Evolutionary conservation across 2,888 invertebrate genomes (phyloP).

Genomic region (Mesochorus sp.): DNA sequence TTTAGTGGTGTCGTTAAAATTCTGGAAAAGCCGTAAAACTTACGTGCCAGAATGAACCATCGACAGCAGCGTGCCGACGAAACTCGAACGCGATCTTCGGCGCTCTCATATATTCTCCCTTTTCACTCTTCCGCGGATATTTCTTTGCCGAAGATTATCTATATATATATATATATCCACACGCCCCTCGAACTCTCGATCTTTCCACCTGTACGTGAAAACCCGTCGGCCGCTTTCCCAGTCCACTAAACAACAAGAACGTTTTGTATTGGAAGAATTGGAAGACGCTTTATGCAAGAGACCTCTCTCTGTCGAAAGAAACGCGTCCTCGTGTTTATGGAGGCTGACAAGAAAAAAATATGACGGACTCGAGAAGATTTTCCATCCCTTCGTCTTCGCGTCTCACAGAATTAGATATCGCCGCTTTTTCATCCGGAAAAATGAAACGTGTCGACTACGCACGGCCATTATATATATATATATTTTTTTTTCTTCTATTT

Average conservation of each 20-base stretch:
- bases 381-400: constrained; percentile 4
- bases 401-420: constrained; percentile 30
- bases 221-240: constrained; percentile 23
- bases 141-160: constrained; percentile 21
- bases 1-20: constrained; percentile 80
- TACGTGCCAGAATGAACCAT: constrained; percentile 57
- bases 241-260: constrained; percentile 36
- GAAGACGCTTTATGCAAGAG: constrained; percentile 51
- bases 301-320: constrained; percentile 55
- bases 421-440: constrained; percentile 44
- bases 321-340: constrained; percentile 74
- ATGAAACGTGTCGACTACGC: constrained; percentile 6
- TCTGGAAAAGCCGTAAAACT: constrained; percentile 80
- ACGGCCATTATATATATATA: constrained; percentile 3
- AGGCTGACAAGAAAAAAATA: constrained; percentile 67
- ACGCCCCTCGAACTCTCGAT: neutral
- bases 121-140: constrained; percentile 4
- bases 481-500: neutral
- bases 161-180: constrained; percentile 2
- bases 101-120: constrained; percentile 2
- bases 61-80: constrained; percentile 8
- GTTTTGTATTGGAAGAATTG: constrained; percentile 54
- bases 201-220: constrained; percentile 31
- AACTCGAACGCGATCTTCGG: constrained; percentile 34
- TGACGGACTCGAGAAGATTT: constrained; percentile 19